phyloP scores from a whole-genome alignment of 2,888 invertebrate species.

The Pyrrhosoma nymphula region DNA sequence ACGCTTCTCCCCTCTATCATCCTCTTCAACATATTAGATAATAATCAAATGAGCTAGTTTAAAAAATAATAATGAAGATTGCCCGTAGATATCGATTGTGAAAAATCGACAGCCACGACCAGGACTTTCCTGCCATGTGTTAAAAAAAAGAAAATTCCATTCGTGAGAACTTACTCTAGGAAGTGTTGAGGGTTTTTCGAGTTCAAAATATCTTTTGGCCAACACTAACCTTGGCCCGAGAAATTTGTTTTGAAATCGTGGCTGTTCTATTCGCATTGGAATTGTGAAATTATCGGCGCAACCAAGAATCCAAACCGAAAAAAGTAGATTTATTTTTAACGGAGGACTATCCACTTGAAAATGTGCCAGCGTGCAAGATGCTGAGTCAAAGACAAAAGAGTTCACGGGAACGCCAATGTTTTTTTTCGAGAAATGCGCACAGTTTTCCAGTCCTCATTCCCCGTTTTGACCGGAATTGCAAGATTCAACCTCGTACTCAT shows the following conservation, averaged over 20 bases:
- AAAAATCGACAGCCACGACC: no score
- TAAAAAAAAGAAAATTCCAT: not conserved
- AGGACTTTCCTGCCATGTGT: no score
- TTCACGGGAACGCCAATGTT: not conserved
- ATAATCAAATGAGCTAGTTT: no score
- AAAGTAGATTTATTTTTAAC: not conserved
- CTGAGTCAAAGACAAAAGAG: not conserved
- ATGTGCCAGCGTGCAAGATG: not conserved
- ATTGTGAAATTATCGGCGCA: not conserved
- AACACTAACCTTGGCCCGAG: not conserved
- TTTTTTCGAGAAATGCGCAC: not conserved
- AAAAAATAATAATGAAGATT: no score
- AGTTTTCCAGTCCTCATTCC: no score
- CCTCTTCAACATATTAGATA: no score
- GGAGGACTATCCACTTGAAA: not conserved
- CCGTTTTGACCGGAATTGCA: not conserved
- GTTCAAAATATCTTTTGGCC: constrained; percentile 1
- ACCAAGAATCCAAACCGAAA: not conserved
- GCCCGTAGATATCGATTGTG: no score
- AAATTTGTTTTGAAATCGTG: not conserved
- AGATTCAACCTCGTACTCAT: not conserved
- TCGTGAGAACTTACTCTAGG: not conserved
- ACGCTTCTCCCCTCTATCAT: no score
- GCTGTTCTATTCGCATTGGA: not conserved
- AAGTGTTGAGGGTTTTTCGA: not conserved